Base-by-base conservation (phyloP, 2,797 vertebrate genomes). In the Scolopax rusticola region DNA sequence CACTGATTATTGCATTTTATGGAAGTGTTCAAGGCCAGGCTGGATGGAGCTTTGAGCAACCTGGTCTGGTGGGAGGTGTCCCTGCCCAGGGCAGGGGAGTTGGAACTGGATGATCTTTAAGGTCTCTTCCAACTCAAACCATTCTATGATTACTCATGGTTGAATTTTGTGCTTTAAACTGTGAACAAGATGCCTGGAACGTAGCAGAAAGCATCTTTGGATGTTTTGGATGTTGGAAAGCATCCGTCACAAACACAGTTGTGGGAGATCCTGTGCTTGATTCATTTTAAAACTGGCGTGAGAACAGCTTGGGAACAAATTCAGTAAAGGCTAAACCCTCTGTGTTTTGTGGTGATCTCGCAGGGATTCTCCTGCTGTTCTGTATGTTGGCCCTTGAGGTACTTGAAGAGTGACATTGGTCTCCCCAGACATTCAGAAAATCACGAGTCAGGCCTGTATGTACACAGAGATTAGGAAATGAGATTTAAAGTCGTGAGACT, bases 261-360 rank as follows among this genome's bases (percentile, higher is more conserved):
- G 27, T 27, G 59, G 79, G 73, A 51, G 71, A 79, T n/a, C 53
- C 74, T 5, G 1, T 11, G 16, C 25, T 74, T 19, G 63, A 13
- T 38, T 68, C 7, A 0, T 41, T 19, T 53, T 32, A 12, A 48
- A 56, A 69, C 8, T 14, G 57, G 7, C 0, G 1, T 11, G 27
- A 33, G 50, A 64, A 13, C 30, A 38, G 78, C 43, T 45, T n/a
- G 4, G 73, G 59, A 60, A 47, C 33, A n/a, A 60, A 70, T 3
- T 6, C 36, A 21, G 45, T 30, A 12, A 45, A 64, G 41, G 21
- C 23, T 7, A 41, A 23, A 27, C 20, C 24, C 25, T 16, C 23
- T 33, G 12, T 33, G n/a, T 28, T 25, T 32, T 50, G 40, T 6
- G 21, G 36, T 9, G 16, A 6, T 12, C 9, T 38, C 33, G 0